These are phyloP conservation scores for Xyliphius kryptos DNA, from an alignment of 2,113 vertebrate species.

Conservation along the genomic window DNA sequence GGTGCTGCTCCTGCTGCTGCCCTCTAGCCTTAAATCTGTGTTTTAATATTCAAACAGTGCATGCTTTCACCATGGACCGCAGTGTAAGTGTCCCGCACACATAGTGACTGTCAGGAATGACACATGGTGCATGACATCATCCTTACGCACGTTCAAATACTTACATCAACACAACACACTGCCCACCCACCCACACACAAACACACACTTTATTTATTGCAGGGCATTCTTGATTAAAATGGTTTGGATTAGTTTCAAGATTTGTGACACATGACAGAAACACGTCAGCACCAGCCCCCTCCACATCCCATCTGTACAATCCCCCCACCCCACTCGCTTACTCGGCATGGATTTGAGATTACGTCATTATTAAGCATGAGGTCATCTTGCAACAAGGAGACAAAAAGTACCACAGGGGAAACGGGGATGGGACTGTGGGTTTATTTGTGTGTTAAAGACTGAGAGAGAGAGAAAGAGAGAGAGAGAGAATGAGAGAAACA, in stretches of 20 bases:
- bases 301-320: too few species aligned
- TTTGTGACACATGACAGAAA: slow-evolving; percentile 38
- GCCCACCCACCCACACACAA: background rate
- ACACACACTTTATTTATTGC: slow-evolving; percentile 31
- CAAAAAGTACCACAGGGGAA: too few species aligned
- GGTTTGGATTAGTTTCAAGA: slow-evolving; percentile 36
- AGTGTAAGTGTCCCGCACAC: background rate
- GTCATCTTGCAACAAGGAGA: slow-evolving; percentile 57
- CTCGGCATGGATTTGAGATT: slow-evolving; percentile 54
- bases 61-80: background rate
- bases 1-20: too few species aligned
- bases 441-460: background rate
- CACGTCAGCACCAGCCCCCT: slow-evolving; percentile 12
- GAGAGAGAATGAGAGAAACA: slow-evolving; percentile 1
- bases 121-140: slow-evolving; percentile 27
- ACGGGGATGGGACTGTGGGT: too few species aligned
- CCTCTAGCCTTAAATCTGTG: too few species aligned
- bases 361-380: slow-evolving; percentile 67
- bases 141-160: slow-evolving; percentile 5
- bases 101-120: slow-evolving; percentile 26
- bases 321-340: slow-evolving; percentile 42
- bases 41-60: too few species aligned
- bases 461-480: background rate
- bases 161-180: background rate
- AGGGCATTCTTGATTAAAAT: slow-evolving; percentile 38